Base-by-base conservation (phyloP, 2,888 invertebrate genomes). In the Leucophora obtusa region DNA sequence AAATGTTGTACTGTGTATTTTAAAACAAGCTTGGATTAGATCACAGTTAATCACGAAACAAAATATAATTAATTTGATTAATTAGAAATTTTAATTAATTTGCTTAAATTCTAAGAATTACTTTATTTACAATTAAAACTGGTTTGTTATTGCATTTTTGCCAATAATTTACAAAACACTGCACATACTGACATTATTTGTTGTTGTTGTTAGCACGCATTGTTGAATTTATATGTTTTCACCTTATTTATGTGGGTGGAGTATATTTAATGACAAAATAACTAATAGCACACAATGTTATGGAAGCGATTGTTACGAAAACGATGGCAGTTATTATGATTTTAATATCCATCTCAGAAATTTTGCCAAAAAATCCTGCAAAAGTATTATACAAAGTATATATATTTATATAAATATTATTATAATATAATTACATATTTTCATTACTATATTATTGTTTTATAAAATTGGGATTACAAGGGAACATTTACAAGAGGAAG, bases 321-420 rank as follows among this genome's bases (percentile, higher is more conserved):
- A 85, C 85, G 86, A 86, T 85, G 85, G 86, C 86, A 86, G 87
- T 86, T 82, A 87, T 85, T 88, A 88, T 85, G 88, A 89, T 87
- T 89, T 89, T 89, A 89, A 89, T 84, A 89, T 89, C 89, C 89
- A 89, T 86, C 89, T 89, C 87, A 89, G 88, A 85, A 89, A 89
- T 87, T 89, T 89, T 87, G 88, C 88, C 87, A 89, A 87, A 88
- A 87, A 89, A 82, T 89, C 89, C 89, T 89, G 89, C 85, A 89
- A 89, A 87, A 86, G 76, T 82, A 81, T 78, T 79, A 68, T 54
- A 79, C 21, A 79, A 79, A 65, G 62, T 62, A 65, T 50, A 56
- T 51, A 69, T 66, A 28, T 28, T 28, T 28, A 6, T 28, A 28
- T 6, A 43, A 63, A 43, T 8, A 68, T 38, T 38, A 14, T 38